Base-by-base conservation (phyloP, 2,113 vertebrate species). In the Corythornis madagascariensis region DNA sequence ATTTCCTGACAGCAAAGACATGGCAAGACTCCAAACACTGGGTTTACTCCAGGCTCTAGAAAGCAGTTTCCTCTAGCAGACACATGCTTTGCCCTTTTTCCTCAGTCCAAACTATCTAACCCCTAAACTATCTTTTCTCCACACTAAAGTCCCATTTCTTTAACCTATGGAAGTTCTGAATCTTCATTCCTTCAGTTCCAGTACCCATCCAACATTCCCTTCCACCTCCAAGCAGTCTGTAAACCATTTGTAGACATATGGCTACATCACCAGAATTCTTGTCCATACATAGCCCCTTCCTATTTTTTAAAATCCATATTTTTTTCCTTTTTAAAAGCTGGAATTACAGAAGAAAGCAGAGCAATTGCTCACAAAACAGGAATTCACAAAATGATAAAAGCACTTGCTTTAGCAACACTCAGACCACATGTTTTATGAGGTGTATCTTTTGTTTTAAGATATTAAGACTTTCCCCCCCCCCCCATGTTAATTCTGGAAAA, bases 1-100 rank as follows among this genome's bases (percentile, higher is more conserved):
- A 84, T 7, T 84, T 87, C 73, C 77, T 89, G 89, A 93, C 74
- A 93, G 78, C 59, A 91, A 89, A 92, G 77, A 69, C 65, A 57
- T 16, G 26, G 74, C 66, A 84, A 75, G 59, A 73, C 28, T 89
- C 74, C 84, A 91, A 90, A 86, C 74, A 20, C 8, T 8, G 12
- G 18, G 29, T 84, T 72, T 89, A 90, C 65, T 69, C 24, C 26
- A 60, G 16, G 28, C n/a, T 79, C 35, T 69, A 26, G 35, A 78
- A 89, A 53, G 16, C 13, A 28, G 22, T n/a, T 82, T 91, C 38
- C 57, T 93, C 22, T 29, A 72, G 42, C 0, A 84, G 48, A 76
- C 33, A 63, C 3, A 66, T 1, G 2, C 5, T 63, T 67, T 35
- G 3, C 35, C n/a, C 0, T 0, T 60, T 77, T 71, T 56, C 26